phyloP scores from a whole-genome alignment of 2,113 vertebrate species.

The Acanthisitta chloris region DNA sequence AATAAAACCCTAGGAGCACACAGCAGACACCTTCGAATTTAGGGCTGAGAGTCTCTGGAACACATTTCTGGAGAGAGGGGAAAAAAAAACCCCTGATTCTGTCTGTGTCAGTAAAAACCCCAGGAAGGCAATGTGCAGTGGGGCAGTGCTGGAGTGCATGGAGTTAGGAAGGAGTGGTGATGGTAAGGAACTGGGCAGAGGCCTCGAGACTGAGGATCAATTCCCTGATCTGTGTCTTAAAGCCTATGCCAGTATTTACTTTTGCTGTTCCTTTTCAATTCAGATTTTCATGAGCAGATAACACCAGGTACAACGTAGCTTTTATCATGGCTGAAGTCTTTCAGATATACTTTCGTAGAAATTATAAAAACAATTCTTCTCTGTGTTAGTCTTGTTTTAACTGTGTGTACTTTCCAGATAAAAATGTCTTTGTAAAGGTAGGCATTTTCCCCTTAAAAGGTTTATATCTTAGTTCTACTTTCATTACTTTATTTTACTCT shows the following conservation, averaged over 20 bases:
- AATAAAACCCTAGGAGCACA: neutral
- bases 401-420: neutral
- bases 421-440: neutral
- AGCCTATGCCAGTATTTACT: neutral
- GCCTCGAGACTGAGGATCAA: neutral
- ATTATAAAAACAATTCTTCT: neutral
- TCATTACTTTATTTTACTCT: neutral
- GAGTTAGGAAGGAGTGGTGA: neutral
- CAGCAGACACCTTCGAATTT: neutral
- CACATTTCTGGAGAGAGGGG: neutral
- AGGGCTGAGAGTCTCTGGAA: neutral
- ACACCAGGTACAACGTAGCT: neutral
- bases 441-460: neutral
- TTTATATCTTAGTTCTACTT: neutral
- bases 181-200: neutral
- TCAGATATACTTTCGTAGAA: neutral
- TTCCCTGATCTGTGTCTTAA: neutral
- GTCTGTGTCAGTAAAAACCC: neutral
- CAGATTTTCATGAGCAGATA: neutral
- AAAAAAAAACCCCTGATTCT: neutral
- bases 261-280: neutral
- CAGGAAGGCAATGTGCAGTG: neutral
- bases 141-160: neutral
- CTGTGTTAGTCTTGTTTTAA: neutral
- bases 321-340: neutral